A percentile compares a stretch with the other conserved stretches of the same genome.
Conservation (phyloP, 2,888 invertebrate species). For the Andrena trimmerana region DNA sequence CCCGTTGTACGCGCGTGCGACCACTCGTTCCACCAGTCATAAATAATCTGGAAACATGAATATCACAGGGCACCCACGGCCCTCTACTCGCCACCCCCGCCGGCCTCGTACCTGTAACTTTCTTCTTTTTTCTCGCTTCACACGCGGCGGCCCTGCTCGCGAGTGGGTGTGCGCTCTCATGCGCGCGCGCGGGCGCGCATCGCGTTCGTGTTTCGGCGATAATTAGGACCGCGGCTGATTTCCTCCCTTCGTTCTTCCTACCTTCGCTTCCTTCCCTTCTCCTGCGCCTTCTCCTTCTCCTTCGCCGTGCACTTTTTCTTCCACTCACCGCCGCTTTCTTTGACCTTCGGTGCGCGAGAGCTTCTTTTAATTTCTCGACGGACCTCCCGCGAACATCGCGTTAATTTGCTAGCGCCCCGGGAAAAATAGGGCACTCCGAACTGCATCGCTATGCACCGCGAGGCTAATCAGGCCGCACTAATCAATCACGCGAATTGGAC, state of each 20-base stretch:
- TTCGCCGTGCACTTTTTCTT: neutral
- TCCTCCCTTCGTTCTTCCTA: neutral
- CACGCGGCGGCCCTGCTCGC: conserved; percentile 29
- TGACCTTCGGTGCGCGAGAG: conserved; percentile 7
- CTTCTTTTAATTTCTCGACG: conserved; percentile 45
- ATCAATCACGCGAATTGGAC: conserved; percentile 55
- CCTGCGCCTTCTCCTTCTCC: too few species aligned
- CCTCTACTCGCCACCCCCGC: conserved; percentile 55
- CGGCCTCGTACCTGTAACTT: conserved; percentile 43
- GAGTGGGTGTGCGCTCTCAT: conserved; percentile 20
- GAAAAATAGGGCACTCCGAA: conserved; percentile 51
- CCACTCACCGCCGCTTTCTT: neutral
- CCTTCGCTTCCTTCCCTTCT: neutral
- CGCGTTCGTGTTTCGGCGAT: conserved; percentile 58
- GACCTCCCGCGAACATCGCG: conserved; percentile 62
- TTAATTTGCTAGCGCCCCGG: conserved; percentile 64
- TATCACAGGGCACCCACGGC: conserved; percentile 73
- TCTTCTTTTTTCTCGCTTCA: conserved; percentile 45
- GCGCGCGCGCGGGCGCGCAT: neutral
- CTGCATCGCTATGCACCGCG: conserved; percentile 19
- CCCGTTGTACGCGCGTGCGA: conserved; percentile 77
- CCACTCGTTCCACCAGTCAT: conserved; percentile 77
- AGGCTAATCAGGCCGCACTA: conserved; percentile 26
- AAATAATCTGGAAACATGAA: conserved; percentile 81
- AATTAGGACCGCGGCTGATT: conserved; percentile 66